Conservation (phyloP, 2,113 vertebrate genomes). For the Diglossa brunneiventris region DNA sequence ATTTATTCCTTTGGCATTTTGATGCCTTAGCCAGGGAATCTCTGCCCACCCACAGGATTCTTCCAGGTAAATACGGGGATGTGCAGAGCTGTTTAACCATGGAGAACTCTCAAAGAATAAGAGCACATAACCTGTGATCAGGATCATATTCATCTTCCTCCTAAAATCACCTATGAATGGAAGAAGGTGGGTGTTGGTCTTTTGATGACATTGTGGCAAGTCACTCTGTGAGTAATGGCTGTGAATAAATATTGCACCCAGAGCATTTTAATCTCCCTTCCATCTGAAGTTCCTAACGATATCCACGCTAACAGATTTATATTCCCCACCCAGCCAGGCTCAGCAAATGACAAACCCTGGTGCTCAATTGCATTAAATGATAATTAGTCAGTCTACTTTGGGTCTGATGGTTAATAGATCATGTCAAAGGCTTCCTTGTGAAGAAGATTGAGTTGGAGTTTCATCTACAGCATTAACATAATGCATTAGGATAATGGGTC, state of each 20-base stretch:
- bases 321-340: slow-evolving; percentile 8
- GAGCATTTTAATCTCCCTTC: slow-evolving; percentile 43
- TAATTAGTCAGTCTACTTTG: slow-evolving; percentile 12
- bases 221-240: slow-evolving; percentile 44
- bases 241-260: slow-evolving; percentile 51
- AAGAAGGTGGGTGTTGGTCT: slow-evolving; percentile 39
- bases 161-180: background rate
- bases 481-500: background rate
- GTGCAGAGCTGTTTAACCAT: background rate
- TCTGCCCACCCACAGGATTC: background rate
- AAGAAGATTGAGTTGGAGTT: slow-evolving; percentile 22
- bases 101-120: background rate
- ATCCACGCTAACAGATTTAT: background rate
- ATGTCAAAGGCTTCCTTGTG: slow-evolving; percentile 6
- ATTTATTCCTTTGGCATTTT: background rate
- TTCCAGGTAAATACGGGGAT: background rate
- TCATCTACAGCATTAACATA: background rate
- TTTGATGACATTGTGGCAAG: slow-evolving; percentile 37
- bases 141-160: background rate
- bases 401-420: slow-evolving; percentile 33
- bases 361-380: background rate
- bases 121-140: background rate
- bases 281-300: background rate
- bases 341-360: background rate
- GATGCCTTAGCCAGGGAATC: background rate